These are phyloP conservation scores for Scaptomyza caliginosa DNA, from an alignment of 2,888 invertebrate species.

Conservation along the genomic window DNA sequence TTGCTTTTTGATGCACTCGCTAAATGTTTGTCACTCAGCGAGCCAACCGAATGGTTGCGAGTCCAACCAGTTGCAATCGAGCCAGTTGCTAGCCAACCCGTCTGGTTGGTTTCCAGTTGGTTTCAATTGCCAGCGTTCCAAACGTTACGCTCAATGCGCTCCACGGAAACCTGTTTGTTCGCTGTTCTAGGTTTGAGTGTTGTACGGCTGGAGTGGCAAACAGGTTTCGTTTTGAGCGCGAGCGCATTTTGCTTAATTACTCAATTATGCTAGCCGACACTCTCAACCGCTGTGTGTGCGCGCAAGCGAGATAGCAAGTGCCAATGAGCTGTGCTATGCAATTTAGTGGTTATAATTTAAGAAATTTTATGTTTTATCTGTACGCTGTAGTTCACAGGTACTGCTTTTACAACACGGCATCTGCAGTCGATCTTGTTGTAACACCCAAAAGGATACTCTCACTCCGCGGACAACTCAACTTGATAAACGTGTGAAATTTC, in stretches of 20 bases:
- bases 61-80: conserved; percentile 35
- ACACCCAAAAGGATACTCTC: conserved; percentile 11
- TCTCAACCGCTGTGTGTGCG: not conserved
- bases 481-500: conserved; percentile 62
- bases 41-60: conserved; percentile 31
- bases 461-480: conserved; percentile 32
- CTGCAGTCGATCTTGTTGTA: conserved; percentile 17
- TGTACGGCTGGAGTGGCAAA: conserved; percentile 41
- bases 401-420: conserved; percentile 37
- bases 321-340: conserved; percentile 37
- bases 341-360: conserved; percentile 57
- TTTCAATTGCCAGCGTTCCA: conserved; percentile 30
- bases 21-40: conserved; percentile 47
- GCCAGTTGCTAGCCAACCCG: conserved; percentile 19
- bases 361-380: conserved; percentile 72
- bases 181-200: not conserved
- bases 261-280: conserved; percentile 65
- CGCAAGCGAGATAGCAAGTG: not conserved
- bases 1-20: conserved; percentile 39
- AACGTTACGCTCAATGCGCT: conserved; percentile 25
- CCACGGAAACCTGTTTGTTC: conserved; percentile 60
- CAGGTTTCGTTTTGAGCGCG: conserved; percentile 59
- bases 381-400: conserved; percentile 53
- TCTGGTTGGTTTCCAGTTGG: conserved; percentile 23
- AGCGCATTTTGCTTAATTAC: conserved; percentile 67